A percentile compares a stretch with the other conserved stretches of the same genome.
Conservation (phyloP, 2,113 vertebrate genomes). For the Triplophysa dalaica region DNA sequence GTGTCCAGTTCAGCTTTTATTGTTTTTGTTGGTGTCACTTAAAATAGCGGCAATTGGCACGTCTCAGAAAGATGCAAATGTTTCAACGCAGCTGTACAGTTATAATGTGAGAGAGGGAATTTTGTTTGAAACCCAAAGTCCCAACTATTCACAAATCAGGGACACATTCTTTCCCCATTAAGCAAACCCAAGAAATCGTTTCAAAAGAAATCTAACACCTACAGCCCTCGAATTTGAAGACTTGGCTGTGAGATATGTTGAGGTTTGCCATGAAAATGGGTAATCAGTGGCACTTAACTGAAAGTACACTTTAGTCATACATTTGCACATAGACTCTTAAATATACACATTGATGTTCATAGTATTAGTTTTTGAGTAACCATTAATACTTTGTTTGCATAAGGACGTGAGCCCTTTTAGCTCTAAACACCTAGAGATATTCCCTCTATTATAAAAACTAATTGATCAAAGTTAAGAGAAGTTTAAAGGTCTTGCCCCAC, state of each 20-base stretch:
- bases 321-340: neutral
- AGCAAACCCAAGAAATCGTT: neutral
- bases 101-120: neutral
- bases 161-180: conserved; percentile 15
- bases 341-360: neutral
- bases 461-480: conserved; percentile 11
- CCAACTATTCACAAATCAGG: neutral
- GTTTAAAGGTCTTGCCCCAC: conserved; percentile 24
- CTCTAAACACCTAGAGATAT: conserved; percentile 1
- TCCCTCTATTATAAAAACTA: neutral
- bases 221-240: neutral
- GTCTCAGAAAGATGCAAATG: neutral
- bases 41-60: conserved; percentile 15
- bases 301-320: neutral
- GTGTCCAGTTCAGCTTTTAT: conserved; percentile 13
- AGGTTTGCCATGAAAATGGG: neutral
- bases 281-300: neutral
- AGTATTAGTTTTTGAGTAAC: neutral
- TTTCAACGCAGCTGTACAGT: neutral
- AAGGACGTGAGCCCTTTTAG: neutral
- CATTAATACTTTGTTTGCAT: neutral
- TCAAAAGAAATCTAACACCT: neutral
- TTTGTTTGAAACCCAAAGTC: neutral
- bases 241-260: neutral
- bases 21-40: conserved; percentile 2